Evolutionary conservation across 1,140 invertebrate genomes (phyloP), one percentile per base, ranked within the genome.

Genomic region (Lepeophtheirus salmonis): DNA sequence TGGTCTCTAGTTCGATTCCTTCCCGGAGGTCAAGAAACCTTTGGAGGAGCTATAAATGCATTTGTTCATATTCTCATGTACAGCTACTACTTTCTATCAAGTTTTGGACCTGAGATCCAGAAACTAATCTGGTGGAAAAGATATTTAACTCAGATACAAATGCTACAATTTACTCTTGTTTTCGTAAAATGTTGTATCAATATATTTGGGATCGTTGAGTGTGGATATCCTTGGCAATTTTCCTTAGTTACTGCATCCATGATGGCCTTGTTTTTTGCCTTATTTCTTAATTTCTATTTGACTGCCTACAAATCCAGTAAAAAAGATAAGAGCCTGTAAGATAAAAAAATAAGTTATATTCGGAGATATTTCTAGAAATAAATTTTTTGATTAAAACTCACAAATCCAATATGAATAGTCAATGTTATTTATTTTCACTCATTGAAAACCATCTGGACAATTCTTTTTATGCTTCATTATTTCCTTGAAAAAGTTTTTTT

Each of bases 81-180:
- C 66, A 64, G 66, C 2, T 78, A 78, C 64, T 78, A 78, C 66
- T 70, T 73, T 30, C 67, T 78, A 21, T 67, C 76, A 16, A 74
- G 76, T n/a, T 67, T 78, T 65, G 76, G 76, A 52, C 75, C 75
- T 20, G 63, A 67, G 12, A 70, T 75, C 65, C 71, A 73, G 64
- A 72, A 71, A 55, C 77, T 70, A 64, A 67, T 78, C 12, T 77
- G 74, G 74, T 78, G 76, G 76, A 77, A 78, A 66, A 73, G 70
- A 69, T 89, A 91, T 70, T 76, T 91, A 59, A 91, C 88, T 12
- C 78, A 78, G 21, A 75, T 89, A 51, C 88, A 91, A 75, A 83
- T 90, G 82, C 78, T 88, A 10, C 63, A 64, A 56, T 64, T 64
- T 52, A 41, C 48, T 24, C 1, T 54, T 2, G 59, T 64, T 16